Evolutionary conservation across 2,797 vertebrate species (phyloP), one percentile per base, ranked within the genome.

Genomic region (Ispidina picta): DNA sequence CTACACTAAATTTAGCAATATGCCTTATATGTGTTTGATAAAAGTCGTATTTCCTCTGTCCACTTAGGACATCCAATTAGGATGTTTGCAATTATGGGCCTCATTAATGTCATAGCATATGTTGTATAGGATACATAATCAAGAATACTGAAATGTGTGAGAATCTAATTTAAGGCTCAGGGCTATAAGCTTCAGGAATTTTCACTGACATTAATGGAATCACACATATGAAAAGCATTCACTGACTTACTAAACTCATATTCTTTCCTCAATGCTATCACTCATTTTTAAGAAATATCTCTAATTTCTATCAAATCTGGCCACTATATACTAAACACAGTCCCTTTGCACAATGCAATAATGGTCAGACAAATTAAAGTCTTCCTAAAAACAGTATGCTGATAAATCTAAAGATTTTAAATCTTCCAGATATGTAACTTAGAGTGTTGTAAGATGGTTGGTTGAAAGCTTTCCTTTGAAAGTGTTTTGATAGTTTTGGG

Each of bases 51-150:
- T 92, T 83, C 72, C 63, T 92, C 59, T 85, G 76, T 65, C 76
- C 63, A 66, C 43, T 89, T 39, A 39, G 37, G 13, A 14, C 37
- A 39, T 65, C 76, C 63, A 66, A 39, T 89, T 78, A 72, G 48
- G 16, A 41, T 80, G n/a, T 77, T 79, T 66, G 55, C 31, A 78
- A 51, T 95, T 76, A 82, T 59, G 17, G 23, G 19, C 35, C 33
- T 89, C 73, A 58, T 92, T 90, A 87, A 71, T 69, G 63, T 80
- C 12, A 19, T 26, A 68, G n/a, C 51, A 54, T 82, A 73, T 93
- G 75, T 58, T 85, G 48, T 72, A 80, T 75, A 43, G 48, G 41
- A 83, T 88, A 43, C 11, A 33, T n/a, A 58, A 76, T 65, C 55
- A 77, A 41, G 14, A 91, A 31, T 37, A 44, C 21, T 83, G 76